Evolutionary conservation across 2,888 invertebrate species (phyloP), one percentile per base, ranked within the genome.

Genomic region (Cepaea hortensis): DNA sequence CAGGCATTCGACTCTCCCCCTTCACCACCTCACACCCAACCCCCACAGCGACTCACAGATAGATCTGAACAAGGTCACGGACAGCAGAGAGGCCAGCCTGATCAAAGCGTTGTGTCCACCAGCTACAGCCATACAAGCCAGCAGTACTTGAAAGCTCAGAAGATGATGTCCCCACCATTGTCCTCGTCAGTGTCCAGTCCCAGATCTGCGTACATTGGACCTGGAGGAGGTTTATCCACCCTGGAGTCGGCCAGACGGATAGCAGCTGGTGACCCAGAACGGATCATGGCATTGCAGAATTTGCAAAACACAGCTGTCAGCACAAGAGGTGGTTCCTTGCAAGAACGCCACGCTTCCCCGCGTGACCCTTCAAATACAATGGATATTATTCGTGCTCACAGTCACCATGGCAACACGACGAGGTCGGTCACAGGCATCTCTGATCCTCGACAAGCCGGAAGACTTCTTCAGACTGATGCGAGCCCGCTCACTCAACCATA

Each of bases 1-100:
- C 87, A 88, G 65, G 89, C 90, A 75, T 89, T 90, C 61, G 88
- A 88, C 80, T 85, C 87, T 3, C 87, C 87, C 13, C 87, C 87
- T n/a, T 84, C 87, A 20, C 87, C 87, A 0, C 87, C 87, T 18
- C 68, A 61, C 18, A 72, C 87, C 35, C 87, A 87, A 35, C 87
- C 87, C 62, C 80, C 87, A 18, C 77, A 68, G 20, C 65, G 70
- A 23, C n/a, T 55, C 0, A n/a, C 85, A 46, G 81, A 35, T 7
- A 85, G 48, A 73, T 4, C 23, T 62, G 20, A 46, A 3, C 73
- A 73, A 18, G 48, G 46, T 9, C 85, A 79, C 1, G 11, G 50
- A 35, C 81, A 65, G 23, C n/a, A 72, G 46, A 68, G 61, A 75
- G 50, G 65, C 13, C 20, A 65, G 11, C 55, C 81, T 48, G 75